A percentile compares a stretch with the other conserved stretches of the same genome.
Evolutionary conservation across 2,113 vertebrate genomes (phyloP).

Genomic region (Muntiacus reevesi): DNA sequence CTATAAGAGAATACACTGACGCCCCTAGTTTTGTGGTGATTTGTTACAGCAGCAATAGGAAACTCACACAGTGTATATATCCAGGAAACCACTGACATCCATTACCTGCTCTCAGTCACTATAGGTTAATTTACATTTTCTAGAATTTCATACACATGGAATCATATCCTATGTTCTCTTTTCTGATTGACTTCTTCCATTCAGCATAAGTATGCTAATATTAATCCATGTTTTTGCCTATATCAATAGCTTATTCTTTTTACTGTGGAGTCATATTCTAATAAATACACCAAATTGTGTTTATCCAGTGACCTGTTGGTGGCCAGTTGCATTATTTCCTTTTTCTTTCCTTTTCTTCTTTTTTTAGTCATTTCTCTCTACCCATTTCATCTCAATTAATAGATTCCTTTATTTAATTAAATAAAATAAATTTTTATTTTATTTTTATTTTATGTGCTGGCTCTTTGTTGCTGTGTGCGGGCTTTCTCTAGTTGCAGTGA

Average conservation of each 20-base stretch:
- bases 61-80: not conserved
- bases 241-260: not conserved
- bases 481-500: not conserved
- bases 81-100: not conserved
- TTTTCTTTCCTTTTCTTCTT: not conserved
- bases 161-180: not conserved
- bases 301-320: not conserved
- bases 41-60: not conserved
- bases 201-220: not conserved
- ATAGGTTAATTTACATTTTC: not conserved
- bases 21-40: not conserved
- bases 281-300: not conserved
- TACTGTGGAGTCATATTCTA: not conserved
- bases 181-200: not conserved
- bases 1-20: not conserved
- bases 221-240: not conserved
- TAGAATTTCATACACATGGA: not conserved
- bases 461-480: not conserved
- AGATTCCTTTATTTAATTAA: not conserved
- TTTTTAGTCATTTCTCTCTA: not conserved
- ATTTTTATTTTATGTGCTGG: not conserved
- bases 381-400: not conserved
- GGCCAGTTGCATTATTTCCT: not conserved
- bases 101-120: not conserved
- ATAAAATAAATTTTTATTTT: not conserved